Percentiles rank a stretch among this genome's conserved stretches.
phyloP scores from a whole-genome alignment of 2,888 invertebrate genomes.

The Creontiades dilutus region DNA sequence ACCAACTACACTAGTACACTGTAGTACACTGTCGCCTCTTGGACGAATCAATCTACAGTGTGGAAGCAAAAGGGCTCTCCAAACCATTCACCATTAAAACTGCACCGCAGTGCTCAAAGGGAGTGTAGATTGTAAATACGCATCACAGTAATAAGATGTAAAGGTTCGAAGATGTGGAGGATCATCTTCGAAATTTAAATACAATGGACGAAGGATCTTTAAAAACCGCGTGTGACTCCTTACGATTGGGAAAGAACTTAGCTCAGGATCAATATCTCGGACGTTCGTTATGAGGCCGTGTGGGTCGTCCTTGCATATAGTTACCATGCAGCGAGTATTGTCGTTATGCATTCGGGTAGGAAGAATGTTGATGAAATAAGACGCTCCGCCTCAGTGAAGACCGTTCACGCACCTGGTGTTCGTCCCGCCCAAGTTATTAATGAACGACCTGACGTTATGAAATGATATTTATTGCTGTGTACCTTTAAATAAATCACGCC shows the following conservation, averaged over 20 bases:
- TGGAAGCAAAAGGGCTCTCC: no score
- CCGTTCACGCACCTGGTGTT: conserved; percentile 15
- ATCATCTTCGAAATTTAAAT: no score
- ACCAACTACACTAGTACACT: not conserved
- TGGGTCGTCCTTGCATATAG: conserved; percentile 9
- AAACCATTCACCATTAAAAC: no score
- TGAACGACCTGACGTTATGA: conserved; percentile 23
- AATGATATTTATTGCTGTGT: conserved; percentile 10
- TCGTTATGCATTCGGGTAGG: conserved; percentile 40
- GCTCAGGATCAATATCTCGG: not conserved
- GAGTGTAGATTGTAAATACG: no score
- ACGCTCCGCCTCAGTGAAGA: not conserved
- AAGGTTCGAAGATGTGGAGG: no score
- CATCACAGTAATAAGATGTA: no score
- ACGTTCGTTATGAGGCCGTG: not conserved
- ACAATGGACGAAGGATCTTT: no score
- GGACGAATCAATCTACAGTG: no score
- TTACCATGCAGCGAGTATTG: conserved; percentile 11
- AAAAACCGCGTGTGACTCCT: no score
- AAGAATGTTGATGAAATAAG: not conserved
- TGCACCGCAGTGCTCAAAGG: no score
- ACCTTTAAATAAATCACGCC: not conserved
- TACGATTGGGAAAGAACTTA: conserved; percentile 1
- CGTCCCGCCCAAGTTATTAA: conserved; percentile 6
- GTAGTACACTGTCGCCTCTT: no score